Percentiles rank a stretch among this genome's conserved stretches.
Conservation (phyloP, 1,140 invertebrate species). For the Lithobius niger region DNA sequence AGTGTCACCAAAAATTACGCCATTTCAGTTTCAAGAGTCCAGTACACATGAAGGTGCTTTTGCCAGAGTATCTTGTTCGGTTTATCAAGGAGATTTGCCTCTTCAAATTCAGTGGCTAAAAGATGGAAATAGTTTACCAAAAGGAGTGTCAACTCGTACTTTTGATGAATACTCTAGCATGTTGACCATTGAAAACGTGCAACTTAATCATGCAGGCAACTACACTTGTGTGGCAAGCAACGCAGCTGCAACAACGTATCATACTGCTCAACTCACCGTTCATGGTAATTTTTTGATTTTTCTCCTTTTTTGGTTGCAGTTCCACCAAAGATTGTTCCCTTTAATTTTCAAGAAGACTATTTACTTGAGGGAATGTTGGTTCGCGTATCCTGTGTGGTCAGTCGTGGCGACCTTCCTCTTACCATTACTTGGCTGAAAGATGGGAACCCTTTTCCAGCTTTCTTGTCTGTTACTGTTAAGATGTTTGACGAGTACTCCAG, state of each 20-base stretch:
- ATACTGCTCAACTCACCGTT: constrained; percentile 61
- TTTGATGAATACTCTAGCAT: not conserved
- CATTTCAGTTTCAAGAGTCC: constrained; percentile 65
- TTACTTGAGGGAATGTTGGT: too few species aligned
- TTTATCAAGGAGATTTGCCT: constrained; percentile 62
- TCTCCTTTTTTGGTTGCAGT: too few species aligned
- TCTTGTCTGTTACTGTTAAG: too few species aligned
- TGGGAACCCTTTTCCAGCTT: too few species aligned
- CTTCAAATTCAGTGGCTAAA: constrained; percentile 61
- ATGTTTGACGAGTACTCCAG: too few species aligned
- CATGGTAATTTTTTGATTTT: constrained; percentile 9
- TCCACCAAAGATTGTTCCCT: too few species aligned
- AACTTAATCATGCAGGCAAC: constrained; percentile 56
- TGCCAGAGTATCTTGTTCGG: constrained; percentile 67
- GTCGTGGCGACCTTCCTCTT: too few species aligned
- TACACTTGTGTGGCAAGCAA: constrained; percentile 69
- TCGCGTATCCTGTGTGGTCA: too few species aligned
- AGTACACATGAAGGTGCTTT: constrained; percentile 61
- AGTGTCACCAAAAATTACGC: constrained; percentile 64
- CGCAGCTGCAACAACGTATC: constrained; percentile 58
- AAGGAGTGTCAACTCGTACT: not conserved
- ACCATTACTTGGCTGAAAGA: too few species aligned
- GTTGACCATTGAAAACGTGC: constrained; percentile 58
- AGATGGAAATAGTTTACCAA: constrained; percentile 47
- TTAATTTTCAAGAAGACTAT: too few species aligned